These are phyloP conservation scores for Meiosimyza platycephala DNA, from an alignment of 2,888 invertebrate species.

Conservation along the genomic window DNA sequence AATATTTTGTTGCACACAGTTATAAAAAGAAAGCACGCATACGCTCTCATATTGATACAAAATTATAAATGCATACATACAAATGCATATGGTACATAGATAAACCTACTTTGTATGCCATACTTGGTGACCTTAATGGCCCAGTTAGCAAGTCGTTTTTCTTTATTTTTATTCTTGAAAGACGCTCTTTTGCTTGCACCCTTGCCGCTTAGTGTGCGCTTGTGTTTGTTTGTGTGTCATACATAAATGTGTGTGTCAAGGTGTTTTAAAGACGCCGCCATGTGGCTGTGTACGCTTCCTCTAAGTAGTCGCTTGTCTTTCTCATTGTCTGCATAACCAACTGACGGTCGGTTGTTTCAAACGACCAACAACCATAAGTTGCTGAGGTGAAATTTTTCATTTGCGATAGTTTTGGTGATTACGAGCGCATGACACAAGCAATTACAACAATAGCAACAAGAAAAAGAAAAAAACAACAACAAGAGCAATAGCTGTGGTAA, in stretches of 20 bases:
- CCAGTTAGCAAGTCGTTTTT: slow-evolving; percentile 31
- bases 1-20: too few species aligned
- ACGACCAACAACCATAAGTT: background rate
- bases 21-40: too few species aligned
- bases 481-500: background rate
- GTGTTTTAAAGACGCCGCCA: background rate
- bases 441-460: slow-evolving; percentile 1
- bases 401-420: slow-evolving; percentile 12
- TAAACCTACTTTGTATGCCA: slow-evolving; percentile 6
- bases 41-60: background rate
- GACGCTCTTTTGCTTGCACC: too few species aligned
- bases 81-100: slow-evolving; percentile 9
- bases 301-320: background rate
- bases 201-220: too few species aligned
- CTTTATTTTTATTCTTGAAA: slow-evolving; percentile 3
- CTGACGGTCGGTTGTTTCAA: too few species aligned
- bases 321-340: slow-evolving; percentile 19
- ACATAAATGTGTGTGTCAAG: too few species aligned
- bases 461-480: background rate
- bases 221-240: too few species aligned
- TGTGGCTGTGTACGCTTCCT: slow-evolving; percentile 2
- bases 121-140: slow-evolving; percentile 26
- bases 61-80: background rate
- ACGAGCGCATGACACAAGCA: slow-evolving; percentile 6
- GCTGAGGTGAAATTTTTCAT: slow-evolving; percentile 15